Evolutionary conservation across 2,113 vertebrate genomes (phyloP).

Genomic region (Hucho hucho): DNA sequence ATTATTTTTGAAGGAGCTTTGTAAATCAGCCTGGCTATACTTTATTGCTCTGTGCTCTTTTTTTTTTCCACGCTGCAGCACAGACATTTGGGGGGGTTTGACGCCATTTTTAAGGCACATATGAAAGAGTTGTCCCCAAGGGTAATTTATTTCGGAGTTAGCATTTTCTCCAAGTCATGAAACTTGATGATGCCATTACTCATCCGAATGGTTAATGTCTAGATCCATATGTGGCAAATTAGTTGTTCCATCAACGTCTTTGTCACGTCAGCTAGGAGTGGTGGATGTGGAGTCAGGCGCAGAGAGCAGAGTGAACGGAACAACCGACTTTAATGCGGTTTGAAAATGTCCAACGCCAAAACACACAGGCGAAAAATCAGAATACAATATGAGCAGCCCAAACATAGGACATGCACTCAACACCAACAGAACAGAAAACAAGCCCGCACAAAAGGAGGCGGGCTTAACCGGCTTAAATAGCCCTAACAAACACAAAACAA

Average conservation of each 20-base stretch:
- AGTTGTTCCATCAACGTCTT: not conserved
- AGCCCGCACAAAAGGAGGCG: no score
- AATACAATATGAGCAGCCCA: no score
- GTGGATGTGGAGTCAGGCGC: no score
- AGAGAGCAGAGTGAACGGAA: no score
- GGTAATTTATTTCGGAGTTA: not conserved
- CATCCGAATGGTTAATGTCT: not conserved
- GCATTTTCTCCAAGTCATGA: not conserved
- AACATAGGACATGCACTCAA: no score
- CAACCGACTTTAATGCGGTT: no score
- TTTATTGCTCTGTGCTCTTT: conserved; percentile 42
- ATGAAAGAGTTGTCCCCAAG: not conserved
- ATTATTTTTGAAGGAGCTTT: conserved; percentile 19
- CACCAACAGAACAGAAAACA: no score
- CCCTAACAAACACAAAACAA: no score
- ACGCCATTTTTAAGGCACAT: not conserved
- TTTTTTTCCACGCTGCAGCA: conserved; percentile 42
- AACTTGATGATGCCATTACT: not conserved
- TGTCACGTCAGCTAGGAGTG: no score
- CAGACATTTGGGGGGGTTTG: conserved; percentile 8
- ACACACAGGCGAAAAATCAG: no score
- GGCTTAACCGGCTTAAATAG: no score
- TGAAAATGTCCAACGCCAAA: no score
- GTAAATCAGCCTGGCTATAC: conserved; percentile 47
- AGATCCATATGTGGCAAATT: not conserved